These are phyloP conservation scores for Ornithoptera priamus DNA, from an alignment of 2,888 invertebrate genomes.

Conservation along the genomic window DNA sequence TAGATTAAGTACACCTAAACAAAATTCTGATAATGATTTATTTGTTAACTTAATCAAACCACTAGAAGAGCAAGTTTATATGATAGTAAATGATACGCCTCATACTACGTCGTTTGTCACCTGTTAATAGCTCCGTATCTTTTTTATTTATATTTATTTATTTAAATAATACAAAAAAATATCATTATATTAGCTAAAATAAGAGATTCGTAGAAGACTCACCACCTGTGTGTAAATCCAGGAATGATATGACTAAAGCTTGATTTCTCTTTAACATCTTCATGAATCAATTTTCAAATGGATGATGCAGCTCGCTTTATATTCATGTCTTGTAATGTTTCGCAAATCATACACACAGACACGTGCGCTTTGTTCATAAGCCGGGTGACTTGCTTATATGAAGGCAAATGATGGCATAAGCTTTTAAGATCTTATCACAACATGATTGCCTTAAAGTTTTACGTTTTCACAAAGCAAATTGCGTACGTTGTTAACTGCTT, in stretches of 20 bases:
- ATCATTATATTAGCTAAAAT: too few species aligned
- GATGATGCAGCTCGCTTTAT: slow-evolving; percentile 51
- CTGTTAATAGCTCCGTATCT: too few species aligned
- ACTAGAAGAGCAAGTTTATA: too few species aligned
- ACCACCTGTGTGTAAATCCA: not conserved
- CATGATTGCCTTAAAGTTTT: slow-evolving; percentile 44
- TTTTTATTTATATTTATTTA: too few species aligned
- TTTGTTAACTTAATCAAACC: too few species aligned
- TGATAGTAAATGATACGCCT: too few species aligned
- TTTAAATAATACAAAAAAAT: too few species aligned
- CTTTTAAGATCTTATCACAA: slow-evolving; percentile 51
- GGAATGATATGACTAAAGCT: slow-evolving; percentile 5
- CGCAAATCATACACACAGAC: slow-evolving; percentile 69
- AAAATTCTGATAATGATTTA: too few species aligned
- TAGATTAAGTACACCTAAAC: too few species aligned
- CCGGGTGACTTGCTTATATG: slow-evolving; percentile 28
- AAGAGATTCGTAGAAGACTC: too few species aligned
- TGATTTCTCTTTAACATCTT: slow-evolving; percentile 6
- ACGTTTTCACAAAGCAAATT: slow-evolving; percentile 17
- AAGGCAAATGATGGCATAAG: slow-evolving; percentile 46
- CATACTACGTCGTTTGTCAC: too few species aligned
- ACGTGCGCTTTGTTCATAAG: slow-evolving; percentile 47
- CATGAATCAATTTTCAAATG: slow-evolving; percentile 12
- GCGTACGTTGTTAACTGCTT: slow-evolving; percentile 1
- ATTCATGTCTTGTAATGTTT: slow-evolving; percentile 62